Evolutionary conservation across 1,140 invertebrate species (phyloP), one percentile per base, ranked within the genome.

Genomic region (Lepidurus packardi): DNA sequence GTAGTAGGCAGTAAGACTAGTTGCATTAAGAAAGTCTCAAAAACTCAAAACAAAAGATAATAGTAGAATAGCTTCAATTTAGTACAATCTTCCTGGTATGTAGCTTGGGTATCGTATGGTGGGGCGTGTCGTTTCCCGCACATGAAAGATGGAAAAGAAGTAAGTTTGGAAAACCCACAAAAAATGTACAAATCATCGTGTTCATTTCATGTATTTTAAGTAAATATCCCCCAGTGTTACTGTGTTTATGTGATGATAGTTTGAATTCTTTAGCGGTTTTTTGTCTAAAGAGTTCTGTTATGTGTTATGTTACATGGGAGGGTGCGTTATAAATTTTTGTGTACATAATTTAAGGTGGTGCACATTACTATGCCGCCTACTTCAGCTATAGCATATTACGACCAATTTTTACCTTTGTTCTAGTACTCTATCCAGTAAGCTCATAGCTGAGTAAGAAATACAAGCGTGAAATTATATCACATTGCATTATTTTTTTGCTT

Each of bases 1-100:
- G 79, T 86, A 85, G 53, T 65, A 13, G 13, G 53, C 21, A n/a
- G 21, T 7, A 65, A 65, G 53, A 65, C 53, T 65, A n/a, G n/a
- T 65, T 65, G 53, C 53, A 74, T 78, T 47, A 74, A 42, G 75
- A 21, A 78, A 77, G 65, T 77, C 47, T 45, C 6, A 34, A 44
- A 43, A 43, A 43, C 11, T 45, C 41, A 76, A 9, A 43, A 16
- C 24, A 44, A 44, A 47, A 21, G 21, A 65, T 6, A 65, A 13
- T n/a, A 65, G 53, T 13, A 16, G 16, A 65, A 21, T 65, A 65
- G 53, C 16, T 65, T 8, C 16, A 65, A 65, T n/a, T 65, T 65
- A 65, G 53, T 65, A 65, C 53, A 65, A 65, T 65, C 53, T 65
- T 65, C 53, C 53, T 65, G 53, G 53, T 65, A 21, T 65, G 53